Evolutionary conservation across 2,113 vertebrate genomes (phyloP), one percentile per base, ranked within the genome.

Genomic region (Serinus canaria): DNA sequence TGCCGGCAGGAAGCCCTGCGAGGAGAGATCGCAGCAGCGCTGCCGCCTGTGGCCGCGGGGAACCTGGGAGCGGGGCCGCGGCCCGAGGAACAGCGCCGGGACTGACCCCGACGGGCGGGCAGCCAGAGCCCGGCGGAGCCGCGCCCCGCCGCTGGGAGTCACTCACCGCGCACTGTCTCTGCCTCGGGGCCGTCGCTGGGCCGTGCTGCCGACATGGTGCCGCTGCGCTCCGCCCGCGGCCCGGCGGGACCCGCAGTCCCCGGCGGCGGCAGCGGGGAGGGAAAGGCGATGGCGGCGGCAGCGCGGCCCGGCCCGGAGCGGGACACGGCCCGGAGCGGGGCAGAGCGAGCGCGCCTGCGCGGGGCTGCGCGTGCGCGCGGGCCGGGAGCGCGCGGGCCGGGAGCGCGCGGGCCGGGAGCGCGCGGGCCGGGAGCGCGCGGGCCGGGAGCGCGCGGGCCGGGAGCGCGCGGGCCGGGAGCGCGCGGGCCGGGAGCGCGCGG

Each of bases 11-110:
- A 3, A 30, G 77, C 59, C 59, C 21, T 1, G 31, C 9, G 2
- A 15, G 43, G 16, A 7, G 35, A 17, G n/a, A 12, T 43, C 41
- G 58, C 68, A 2, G 47, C 49, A 33, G 14, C 5, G 39, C 31
- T 1, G 56, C 39, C 13, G 3, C 4, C 1, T 1, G 35, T 5
- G 66, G 9, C 75, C 21, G 49, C 66, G 5, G 35, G 43, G 22
- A 31, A 0, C 15, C 43, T 5, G 9, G 19, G 31, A 18, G 76
- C 31, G 25, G 50, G 15, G 11, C 5, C 41, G 6, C 10, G 3
- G 33, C 58, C 35, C 11, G 3, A 1, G 8, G 7, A 2, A 1
- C 28, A 3, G 6, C 23, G 4, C 13, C 43, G 4, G 6, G 13
- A 4, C 67, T 2, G 50, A 17, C 27, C 23, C 44, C 3, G 23